Evolutionary conservation across 2,888 invertebrate genomes (phyloP).

Genomic region (Thymelicus acteon): DNA sequence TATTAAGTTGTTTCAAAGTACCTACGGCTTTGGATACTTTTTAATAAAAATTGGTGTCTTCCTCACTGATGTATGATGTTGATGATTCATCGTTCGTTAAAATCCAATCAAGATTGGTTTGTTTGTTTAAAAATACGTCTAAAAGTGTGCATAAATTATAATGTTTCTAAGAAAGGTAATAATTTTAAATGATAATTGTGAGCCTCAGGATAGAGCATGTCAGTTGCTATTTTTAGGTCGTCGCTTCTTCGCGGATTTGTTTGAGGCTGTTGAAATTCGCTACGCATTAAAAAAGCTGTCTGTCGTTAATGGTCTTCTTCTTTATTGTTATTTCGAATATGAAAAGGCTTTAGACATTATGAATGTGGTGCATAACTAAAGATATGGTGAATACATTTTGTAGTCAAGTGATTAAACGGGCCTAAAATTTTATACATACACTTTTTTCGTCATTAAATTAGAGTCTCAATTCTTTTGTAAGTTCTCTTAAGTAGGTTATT

Average conservation of each 20-base stretch:
- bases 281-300: conserved; percentile 37
- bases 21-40: background rate
- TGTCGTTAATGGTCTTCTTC: conserved; percentile 33
- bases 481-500: too few relatives aligned
- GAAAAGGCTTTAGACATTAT: conserved; percentile 22
- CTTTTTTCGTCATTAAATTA: too few relatives aligned
- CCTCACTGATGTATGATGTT: too few relatives aligned
- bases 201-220: conserved; percentile 30
- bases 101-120: background rate
- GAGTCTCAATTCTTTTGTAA: too few relatives aligned
- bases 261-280: conserved; percentile 36
- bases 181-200: conserved; percentile 34
- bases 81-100: too few relatives aligned
- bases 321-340: conserved; percentile 35
- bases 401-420: too few relatives aligned
- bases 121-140: background rate
- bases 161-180: conserved; percentile 32
- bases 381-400: background rate
- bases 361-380: conserved; percentile 3
- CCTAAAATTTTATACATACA: too few relatives aligned
- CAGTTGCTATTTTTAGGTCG: conserved; percentile 35
- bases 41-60: background rate
- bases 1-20: conserved; percentile 1
- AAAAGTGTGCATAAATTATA: conserved; percentile 11
- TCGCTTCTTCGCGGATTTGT: conserved; percentile 29